Conservation (phyloP, 1,140 invertebrate species). For the Lamellibrachia luymesi region DNA sequence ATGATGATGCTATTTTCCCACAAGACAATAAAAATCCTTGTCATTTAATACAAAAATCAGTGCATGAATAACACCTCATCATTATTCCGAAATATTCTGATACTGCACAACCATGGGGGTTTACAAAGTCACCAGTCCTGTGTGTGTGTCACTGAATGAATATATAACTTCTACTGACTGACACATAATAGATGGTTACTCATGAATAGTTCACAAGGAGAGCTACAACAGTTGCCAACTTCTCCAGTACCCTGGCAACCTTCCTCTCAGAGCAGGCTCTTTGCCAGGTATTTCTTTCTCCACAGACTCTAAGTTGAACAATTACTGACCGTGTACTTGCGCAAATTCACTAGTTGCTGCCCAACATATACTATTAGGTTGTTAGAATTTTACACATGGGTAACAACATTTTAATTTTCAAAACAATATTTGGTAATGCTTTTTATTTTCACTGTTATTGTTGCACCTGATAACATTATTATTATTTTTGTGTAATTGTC, state of each 20-base stretch:
- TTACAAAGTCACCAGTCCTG: neutral
- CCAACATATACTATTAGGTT: neutral
- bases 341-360: neutral
- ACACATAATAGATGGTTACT: neutral
- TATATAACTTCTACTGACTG: neutral
- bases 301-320: neutral
- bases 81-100: neutral
- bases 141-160: neutral
- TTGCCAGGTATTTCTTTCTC: neutral
- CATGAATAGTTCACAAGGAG: neutral
- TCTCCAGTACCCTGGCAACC: neutral
- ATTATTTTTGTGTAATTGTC: neutral
- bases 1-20: neutral
- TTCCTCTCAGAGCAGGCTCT: neutral
- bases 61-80: neutral
- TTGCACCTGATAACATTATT: no score
- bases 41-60: neutral
- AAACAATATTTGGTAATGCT: no score
- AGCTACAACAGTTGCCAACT: neutral
- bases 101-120: neutral
- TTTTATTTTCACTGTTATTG: neutral
- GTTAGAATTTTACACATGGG: no score
- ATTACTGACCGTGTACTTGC: neutral
- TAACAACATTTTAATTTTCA: no score
- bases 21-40: neutral